Evolutionary conservation across 2,888 invertebrate species (phyloP), one percentile per base, ranked within the genome.

Genomic region (Lithophane ornitopus): DNA sequence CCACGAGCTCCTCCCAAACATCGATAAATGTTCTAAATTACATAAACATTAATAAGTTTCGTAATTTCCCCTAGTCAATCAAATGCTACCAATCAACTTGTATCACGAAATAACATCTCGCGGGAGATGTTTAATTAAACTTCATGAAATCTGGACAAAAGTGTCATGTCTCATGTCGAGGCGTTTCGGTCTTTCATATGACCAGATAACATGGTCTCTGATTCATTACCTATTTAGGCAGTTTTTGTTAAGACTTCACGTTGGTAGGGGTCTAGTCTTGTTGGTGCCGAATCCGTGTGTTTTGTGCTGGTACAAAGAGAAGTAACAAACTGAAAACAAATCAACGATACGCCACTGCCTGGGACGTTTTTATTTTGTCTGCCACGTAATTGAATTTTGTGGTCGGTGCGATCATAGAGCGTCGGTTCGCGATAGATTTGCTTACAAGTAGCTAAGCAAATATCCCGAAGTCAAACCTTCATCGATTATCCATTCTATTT

Each of bases 361-460:
- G 92, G 87, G 90, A 90, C 91, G 91, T 94, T 95, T 95, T 95
- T 95, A 94, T 95, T 95, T 95, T 93, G 94, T 95, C 94, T 95
- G 92, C 91, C 91, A 91, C 92, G 94, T 95, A 95, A 95, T 96
- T 95, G 95, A 96, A 95, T 95, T 95, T 93, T 93, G 95, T 93
- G 95, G 95, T 92, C 87, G 89, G 89, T 90, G 90, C 93, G 90
- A 92, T 95, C 93, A 94, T 93, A 92, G 87, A 89, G 89, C 88
- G 78, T 79, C 78, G 89, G 89, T 87, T 88, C 75, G 87, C 79
- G 85, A 84, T 89, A 89, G 88, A 92, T 92, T 90, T 91, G 91
- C 91, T 92, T 91, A 89, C 89, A 87, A 89, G 83, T 85, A 88
- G 82, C 76, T 86, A 89, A 88, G 86, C 86, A 89, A 88, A 89